Conservation (phyloP, 2,888 invertebrate species). For the Acanthosepion pharaonis region DNA sequence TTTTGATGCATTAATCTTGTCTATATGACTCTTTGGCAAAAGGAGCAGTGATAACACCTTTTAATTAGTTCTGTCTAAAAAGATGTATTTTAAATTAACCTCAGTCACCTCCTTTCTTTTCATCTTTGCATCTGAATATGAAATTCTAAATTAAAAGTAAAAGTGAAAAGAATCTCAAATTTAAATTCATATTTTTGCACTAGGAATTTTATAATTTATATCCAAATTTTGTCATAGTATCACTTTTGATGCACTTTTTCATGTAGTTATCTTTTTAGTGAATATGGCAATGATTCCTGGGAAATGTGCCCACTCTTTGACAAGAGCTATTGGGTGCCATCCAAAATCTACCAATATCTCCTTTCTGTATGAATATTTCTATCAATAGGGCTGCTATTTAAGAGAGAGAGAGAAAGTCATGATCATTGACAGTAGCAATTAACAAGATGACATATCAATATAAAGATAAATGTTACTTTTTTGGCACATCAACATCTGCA, state of each 20-base stretch:
- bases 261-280: constrained; percentile 33
- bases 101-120: no score
- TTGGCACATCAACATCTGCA: constrained; percentile 18
- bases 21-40: no score
- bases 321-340: not conserved
- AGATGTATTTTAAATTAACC: no score
- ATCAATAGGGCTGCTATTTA: not conserved
- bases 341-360: not conserved
- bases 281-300: not conserved
- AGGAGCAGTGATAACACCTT: no score
- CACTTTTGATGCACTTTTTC: not conserved
- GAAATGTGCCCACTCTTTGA: not conserved
- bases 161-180: no score
- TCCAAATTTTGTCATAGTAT: not conserved
- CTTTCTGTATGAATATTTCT: not conserved
- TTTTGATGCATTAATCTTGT: no score
- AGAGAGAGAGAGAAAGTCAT: not conserved
- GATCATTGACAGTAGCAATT: not conserved
- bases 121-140: no score
- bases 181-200: not conserved
- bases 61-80: no score
- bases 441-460: constrained; percentile 18
- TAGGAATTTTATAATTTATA: not conserved
- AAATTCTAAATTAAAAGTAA: no score
- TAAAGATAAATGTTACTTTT: not conserved